Evolutionary conservation across 2,797 vertebrate genomes (phyloP).

Genomic region (Picus viridis): DNA sequence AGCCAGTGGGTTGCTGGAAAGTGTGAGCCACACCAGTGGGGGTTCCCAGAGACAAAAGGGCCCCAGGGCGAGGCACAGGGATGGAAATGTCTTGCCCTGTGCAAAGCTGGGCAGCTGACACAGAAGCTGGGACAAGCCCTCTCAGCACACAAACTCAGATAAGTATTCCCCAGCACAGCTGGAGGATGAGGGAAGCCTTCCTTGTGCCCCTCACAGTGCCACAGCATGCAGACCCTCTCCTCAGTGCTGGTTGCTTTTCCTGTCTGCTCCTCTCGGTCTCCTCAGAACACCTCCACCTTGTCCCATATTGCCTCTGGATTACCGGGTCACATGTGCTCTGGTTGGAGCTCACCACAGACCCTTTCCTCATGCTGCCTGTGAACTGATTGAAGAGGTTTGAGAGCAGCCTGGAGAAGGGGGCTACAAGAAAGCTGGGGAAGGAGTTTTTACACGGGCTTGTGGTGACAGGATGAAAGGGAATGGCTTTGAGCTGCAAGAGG

Average conservation of each 20-base stretch:
- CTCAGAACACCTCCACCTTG: neutral
- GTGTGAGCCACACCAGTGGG: slow-evolving; percentile 28
- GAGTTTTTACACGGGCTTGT: no score
- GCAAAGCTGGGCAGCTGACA: neutral
- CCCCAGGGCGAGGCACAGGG: neutral
- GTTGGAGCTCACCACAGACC: neutral
- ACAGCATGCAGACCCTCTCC: neutral
- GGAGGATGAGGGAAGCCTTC: neutral
- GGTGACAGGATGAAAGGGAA: no score
- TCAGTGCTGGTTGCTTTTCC: neutral
- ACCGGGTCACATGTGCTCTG: neutral
- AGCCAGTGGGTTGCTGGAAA: slow-evolving; percentile 66
- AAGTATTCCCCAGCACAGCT: neutral
- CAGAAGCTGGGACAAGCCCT: neutral
- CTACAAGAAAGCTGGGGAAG: no score
- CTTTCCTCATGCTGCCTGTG: neutral
- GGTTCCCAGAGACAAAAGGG: slow-evolving; percentile 10
- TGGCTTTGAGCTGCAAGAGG: no score
- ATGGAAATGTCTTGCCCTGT: neutral
- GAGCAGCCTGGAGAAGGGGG: no score
- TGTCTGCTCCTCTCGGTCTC: neutral
- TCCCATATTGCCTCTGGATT: neutral
- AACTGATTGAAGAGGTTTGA: neutral
- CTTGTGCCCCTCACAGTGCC: neutral
- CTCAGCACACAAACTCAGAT: fast-evolving